phyloP scores from a whole-genome alignment of 2,797 vertebrate genomes.

The Peromyscus nudipes region DNA sequence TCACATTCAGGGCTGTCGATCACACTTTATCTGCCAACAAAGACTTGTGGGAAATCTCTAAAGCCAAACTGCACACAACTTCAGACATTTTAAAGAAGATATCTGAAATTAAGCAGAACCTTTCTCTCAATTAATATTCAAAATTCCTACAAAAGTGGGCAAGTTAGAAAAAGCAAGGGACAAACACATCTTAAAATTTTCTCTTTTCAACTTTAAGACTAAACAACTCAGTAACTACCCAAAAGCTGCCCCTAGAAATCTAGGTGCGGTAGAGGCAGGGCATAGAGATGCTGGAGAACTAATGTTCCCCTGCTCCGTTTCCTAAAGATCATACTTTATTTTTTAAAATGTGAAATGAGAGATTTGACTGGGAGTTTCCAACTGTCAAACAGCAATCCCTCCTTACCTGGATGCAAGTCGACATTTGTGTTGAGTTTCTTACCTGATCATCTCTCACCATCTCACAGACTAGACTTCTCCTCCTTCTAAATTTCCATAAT shows the following conservation, averaged over 20 bases:
- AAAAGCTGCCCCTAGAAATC: neutral
- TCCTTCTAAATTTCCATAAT: neutral
- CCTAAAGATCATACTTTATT: neutral
- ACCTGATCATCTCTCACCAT: neutral
- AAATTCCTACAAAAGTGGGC: slow-evolving; percentile 19
- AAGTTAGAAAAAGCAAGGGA: slow-evolving; percentile 45
- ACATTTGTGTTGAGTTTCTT: neutral
- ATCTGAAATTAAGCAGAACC: slow-evolving; percentile 42
- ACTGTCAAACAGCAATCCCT: neutral
- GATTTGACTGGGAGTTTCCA: neutral
- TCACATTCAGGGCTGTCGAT: neutral
- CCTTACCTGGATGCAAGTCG: neutral
- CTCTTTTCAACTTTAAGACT: slow-evolving; percentile 39
- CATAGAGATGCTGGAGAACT: neutral
- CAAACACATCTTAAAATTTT: neutral
- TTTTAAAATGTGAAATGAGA: neutral
- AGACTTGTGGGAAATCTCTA: slow-evolving; percentile 46
- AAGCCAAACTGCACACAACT: slow-evolving; percentile 63
- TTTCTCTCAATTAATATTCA: slow-evolving; percentile 43
- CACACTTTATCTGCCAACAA: slow-evolving; percentile 37
- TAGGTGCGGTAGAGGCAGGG: neutral
- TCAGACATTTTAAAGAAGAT: slow-evolving; percentile 45
- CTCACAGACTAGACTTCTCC: neutral
- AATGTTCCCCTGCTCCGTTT: neutral
- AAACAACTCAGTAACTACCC: slow-evolving; percentile 35